Evolutionary conservation across 2,888 invertebrate genomes (phyloP).

Genomic region (Monopis laevigella): DNA sequence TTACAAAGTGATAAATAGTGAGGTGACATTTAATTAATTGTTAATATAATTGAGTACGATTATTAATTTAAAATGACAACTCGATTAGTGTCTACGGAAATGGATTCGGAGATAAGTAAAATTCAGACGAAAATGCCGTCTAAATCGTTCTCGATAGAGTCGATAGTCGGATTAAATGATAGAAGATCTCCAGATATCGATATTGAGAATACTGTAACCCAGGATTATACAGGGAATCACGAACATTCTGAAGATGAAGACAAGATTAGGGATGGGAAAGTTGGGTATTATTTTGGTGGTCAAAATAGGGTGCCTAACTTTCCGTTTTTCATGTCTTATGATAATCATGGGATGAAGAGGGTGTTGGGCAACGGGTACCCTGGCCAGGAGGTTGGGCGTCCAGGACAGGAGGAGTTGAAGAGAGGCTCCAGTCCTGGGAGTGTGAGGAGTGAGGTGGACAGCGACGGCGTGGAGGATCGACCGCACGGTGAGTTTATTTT

Average conservation of each 20-base stretch:
- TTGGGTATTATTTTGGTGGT: slow-evolving; percentile 54
- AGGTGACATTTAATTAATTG: no score
- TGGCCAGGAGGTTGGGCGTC: slow-evolving; percentile 27
- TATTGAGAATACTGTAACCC: slow-evolving; percentile 50
- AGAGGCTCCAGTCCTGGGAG: slow-evolving; percentile 49
- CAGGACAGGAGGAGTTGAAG: slow-evolving; percentile 45
- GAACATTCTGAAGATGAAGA: slow-evolving; percentile 51
- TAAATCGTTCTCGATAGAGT: slow-evolving; percentile 73
- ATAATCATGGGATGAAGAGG: slow-evolving; percentile 37
- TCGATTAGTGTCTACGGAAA: slow-evolving; percentile 18
- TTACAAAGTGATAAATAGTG: no score
- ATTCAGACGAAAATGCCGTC: slow-evolving; percentile 59
- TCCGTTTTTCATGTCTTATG: slow-evolving; percentile 59
- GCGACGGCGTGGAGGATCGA: slow-evolving; percentile 53
- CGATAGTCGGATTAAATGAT: slow-evolving; percentile 59
- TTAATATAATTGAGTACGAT: no score
- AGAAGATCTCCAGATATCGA: slow-evolving; percentile 54
- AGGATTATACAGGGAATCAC: slow-evolving; percentile 37
- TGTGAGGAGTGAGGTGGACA: slow-evolving; percentile 53
- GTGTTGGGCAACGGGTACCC: no score
- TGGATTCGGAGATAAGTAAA: slow-evolving; percentile 56
- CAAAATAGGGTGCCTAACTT: slow-evolving; percentile 55
- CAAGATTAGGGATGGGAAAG: slow-evolving; percentile 40
- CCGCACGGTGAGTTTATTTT: slow-evolving; percentile 55
- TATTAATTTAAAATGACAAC: slow-evolving; percentile 6